Evolutionary conservation across 2,113 vertebrate genomes (phyloP), one percentile per base, ranked within the genome.

Genomic region (Peromyscus polionotus): DNA sequence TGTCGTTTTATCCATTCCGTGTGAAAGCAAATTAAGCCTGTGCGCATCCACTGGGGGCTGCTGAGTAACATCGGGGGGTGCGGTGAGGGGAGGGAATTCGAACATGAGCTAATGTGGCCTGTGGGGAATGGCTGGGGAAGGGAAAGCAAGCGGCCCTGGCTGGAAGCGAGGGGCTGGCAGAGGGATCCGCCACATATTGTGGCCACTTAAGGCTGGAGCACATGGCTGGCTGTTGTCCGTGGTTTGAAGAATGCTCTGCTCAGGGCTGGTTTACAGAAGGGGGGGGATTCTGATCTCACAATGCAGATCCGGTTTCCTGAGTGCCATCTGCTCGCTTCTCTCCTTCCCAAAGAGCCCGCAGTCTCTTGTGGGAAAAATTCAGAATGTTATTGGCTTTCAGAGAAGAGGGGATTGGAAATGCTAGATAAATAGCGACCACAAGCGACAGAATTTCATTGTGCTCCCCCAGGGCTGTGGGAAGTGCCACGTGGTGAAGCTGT

Each of bases 1-100:
- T 89, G 95, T 96, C 97, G 96, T 91, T 97, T 95, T 79, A 91
- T 95, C 95, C 96, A 48, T 98, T 94, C 90, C 95, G n/a, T 76
- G 96, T 61, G 95, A 97, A 95, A 97, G 90, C 63, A 12, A 95
- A 5, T 96, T 96, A 61, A 92, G 95, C 65, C 96, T 86, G 39
- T 72, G 48, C 39, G 3, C 3, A 73, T 77, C 97, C 93, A 10
- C 95, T 83, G 97, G 95, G 97, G 91, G 33, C n/a, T 96, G 95
- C 45, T 45, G 73, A 97, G 96, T 28, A 94, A 67, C 91, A 51
- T 33, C 63, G 19, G 75, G 39, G 95, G 39, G 72, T 90, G 88
- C 59, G 59, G 54, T 0, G 13, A 96, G 81, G 88, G 88, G 93
- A 73, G 93, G 87, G 85, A 93, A 97, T 45, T 96, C 93, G 75